Base-by-base conservation (phyloP, 2,888 invertebrate species). In the Leptothorax acervorum region DNA sequence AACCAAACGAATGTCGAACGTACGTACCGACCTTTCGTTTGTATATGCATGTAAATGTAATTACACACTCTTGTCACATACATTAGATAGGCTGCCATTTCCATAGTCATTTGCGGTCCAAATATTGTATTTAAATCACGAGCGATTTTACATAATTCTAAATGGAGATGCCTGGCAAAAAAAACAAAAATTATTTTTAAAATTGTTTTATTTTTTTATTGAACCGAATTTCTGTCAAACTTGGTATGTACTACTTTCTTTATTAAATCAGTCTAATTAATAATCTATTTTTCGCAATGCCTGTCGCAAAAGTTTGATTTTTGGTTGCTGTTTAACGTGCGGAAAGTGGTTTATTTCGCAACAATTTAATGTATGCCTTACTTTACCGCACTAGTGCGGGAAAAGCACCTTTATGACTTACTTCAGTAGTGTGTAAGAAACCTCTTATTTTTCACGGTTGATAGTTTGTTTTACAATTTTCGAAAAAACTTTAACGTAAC, bases 111-210 rank as follows among this genome's bases (percentile, higher is more conserved):
- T 55, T 76, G 83, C 1, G 28, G 53, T n/a, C 39, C 78, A 11
- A 78, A 76, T 31, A 83, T n/a, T 42, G 15, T n/a, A 42, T 83
- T 83, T 11, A 83, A 68, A 42, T 68, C 45, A 8, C 60, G 62
- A 55, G 68, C 23, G 18, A 83, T 68, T 45, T 51, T 51, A 42
- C 78, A 51, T 23, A 83, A 48, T 53, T 83, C 78, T 42, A 57
- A 62, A n/a, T 78, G 76, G 1, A 83, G 76, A 45, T 83, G 83
- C 62, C 83, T 83, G 15, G 6, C 3, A 78, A 45, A 45, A 9
- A 75, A 57, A 39, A n/a, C n/a, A n/a, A 45, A 62, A n/a, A 23
- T 42, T 35, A 39, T 73, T 45, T 45, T 45, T 45, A 45, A 62
- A 35, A 35, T 55, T 9, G 28, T 23, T 45, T 23, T 8, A 18